A percentile compares a stretch with the other conserved stretches of the same genome.
phyloP scores from a whole-genome alignment of 2,797 vertebrate species.

The Trachurus trachurus region DNA sequence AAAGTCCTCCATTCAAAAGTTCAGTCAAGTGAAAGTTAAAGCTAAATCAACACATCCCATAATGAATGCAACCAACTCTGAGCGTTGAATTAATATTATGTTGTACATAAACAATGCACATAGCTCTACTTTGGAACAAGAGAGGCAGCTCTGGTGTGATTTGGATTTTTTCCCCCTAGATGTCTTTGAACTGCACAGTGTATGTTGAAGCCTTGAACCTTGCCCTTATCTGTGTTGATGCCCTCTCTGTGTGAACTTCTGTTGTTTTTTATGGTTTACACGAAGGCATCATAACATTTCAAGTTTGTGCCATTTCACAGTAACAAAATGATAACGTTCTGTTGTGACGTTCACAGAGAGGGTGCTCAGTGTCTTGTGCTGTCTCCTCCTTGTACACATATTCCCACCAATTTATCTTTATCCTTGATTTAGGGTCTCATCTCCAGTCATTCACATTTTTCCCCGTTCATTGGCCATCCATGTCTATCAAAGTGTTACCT shows the following conservation, averaged over 20 bases:
- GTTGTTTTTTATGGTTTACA: not conserved
- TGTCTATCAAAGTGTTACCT: conserved; percentile 4
- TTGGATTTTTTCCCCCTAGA: not conserved
- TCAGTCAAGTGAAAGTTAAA: not conserved
- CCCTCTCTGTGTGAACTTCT: conserved; percentile 15
- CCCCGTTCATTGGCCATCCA: not conserved
- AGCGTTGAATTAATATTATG: not conserved
- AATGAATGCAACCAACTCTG: too few relatives aligned
- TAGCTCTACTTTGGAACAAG: not conserved
- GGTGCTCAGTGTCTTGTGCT: conserved; percentile 43
- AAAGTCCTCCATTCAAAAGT: not conserved
- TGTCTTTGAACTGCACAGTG: not conserved
- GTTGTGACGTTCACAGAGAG: conserved; percentile 35
- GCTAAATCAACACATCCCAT: not conserved
- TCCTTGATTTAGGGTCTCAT: not conserved
- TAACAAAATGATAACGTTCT: conserved; percentile 35
- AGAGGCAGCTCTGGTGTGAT: not conserved
- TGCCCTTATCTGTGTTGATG: not conserved
- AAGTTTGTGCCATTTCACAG: not conserved
- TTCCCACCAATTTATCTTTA: conserved; percentile 7
- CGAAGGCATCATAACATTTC: conserved; percentile 14
- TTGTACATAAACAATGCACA: not conserved
- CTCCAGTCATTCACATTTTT: not conserved
- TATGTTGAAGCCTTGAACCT: not conserved
- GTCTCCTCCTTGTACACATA: conserved; percentile 33